phyloP scores from a whole-genome alignment of 2,888 invertebrate species.

The Yponomeuta cagnagella region DNA sequence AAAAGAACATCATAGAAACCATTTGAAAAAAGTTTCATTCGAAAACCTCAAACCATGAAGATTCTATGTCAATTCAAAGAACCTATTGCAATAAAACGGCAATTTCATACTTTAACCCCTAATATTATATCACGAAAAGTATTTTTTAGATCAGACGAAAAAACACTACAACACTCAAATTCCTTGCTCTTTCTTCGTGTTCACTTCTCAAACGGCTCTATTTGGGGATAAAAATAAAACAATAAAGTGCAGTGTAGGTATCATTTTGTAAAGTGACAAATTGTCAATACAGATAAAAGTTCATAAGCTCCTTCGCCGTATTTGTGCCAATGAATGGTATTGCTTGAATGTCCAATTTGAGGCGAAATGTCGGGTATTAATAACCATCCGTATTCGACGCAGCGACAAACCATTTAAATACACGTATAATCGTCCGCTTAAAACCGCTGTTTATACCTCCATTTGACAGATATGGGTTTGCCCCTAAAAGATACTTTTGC shows the following conservation, averaged over 20 bases:
- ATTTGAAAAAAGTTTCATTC: too few relatives aligned
- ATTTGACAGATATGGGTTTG: constrained; percentile 29
- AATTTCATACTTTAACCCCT: too few relatives aligned
- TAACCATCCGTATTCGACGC: constrained; percentile 5
- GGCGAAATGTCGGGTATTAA: constrained; percentile 1
- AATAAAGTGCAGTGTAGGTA: not conserved
- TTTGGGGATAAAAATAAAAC: not conserved
- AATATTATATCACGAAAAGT: too few relatives aligned
- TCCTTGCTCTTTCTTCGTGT: too few relatives aligned
- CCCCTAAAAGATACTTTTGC: constrained; percentile 7
- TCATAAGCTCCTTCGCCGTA: not conserved
- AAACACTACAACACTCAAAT: too few relatives aligned
- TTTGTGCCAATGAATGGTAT: not conserved
- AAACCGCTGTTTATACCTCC: constrained; percentile 31
- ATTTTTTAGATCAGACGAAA: too few relatives aligned
- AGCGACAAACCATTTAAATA: not conserved
- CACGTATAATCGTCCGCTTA: constrained; percentile 24
- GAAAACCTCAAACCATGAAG: too few relatives aligned
- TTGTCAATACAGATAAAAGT: not conserved
- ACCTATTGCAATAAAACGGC: too few relatives aligned
- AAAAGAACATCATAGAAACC: too few relatives aligned
- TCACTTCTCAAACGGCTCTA: too few relatives aligned
- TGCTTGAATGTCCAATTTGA: not conserved
- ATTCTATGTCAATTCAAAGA: too few relatives aligned
- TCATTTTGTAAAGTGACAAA: not conserved